Percentiles rank a stretch among this genome's conserved stretches.
phyloP scores from a whole-genome alignment of 1,140 invertebrate species.

The Araneus ventricosus region DNA sequence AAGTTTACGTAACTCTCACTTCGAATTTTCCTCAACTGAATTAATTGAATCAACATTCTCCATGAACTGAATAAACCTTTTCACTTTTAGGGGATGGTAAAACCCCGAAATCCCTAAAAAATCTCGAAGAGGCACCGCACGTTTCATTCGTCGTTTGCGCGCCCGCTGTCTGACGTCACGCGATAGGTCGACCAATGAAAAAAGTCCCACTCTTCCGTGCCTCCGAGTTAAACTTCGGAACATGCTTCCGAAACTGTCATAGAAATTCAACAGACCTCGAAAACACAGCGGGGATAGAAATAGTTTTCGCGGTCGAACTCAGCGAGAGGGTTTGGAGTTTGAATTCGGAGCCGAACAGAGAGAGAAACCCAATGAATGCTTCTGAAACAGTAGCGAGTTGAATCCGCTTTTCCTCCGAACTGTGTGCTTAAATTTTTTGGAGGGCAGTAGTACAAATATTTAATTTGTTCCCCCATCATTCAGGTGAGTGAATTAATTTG shows the following conservation, averaged over 20 bases:
- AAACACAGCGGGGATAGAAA: not conserved
- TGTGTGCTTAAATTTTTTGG: not conserved
- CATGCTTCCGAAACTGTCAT: slow-evolving; percentile 34
- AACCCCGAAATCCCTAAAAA: not conserved
- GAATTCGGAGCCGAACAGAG: not conserved
- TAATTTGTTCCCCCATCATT: not conserved
- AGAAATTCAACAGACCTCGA: not conserved
- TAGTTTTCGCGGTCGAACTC: slow-evolving; percentile 18
- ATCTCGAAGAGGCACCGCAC: not conserved
- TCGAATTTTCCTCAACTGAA: not conserved
- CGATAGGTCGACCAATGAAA: not conserved
- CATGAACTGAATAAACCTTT: not conserved
- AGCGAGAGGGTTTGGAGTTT: not conserved
- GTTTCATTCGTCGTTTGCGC: not conserved
- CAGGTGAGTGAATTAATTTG: not conserved
- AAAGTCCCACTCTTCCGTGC: not conserved
- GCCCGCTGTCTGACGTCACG: slow-evolving; percentile 24
- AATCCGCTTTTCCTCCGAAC: not conserved
- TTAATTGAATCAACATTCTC: not conserved
- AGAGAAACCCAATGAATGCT: not conserved
- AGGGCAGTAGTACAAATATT: not conserved
- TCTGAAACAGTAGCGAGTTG: not conserved
- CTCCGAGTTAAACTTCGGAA: slow-evolving; percentile 31
- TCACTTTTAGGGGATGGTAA: not conserved
- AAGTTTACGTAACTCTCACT: no score